Conservation (phyloP, 2,888 invertebrate genomes). For the Empis stercorea region DNA sequence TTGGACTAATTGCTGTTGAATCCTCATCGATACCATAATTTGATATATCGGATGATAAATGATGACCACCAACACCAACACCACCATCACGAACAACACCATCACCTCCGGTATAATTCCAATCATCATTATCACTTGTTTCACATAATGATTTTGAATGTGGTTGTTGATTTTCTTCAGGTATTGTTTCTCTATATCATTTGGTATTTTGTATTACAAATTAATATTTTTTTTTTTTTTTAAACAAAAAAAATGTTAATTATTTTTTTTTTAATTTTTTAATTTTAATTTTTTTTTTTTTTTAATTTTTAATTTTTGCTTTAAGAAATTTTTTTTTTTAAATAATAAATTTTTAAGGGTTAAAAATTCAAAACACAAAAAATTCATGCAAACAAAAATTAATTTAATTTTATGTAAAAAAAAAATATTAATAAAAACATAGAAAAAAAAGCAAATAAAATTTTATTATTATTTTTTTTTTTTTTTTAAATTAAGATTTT, state of each 20-base stretch:
- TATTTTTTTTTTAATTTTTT: background rate
- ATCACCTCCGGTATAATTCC: slow-evolving; percentile 35
- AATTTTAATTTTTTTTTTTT: no score
- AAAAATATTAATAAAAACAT: no score
- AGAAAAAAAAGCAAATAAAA: no score
- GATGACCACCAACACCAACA: slow-evolving; percentile 21
- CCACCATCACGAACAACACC: no score
- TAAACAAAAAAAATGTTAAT: slow-evolving; percentile 16
- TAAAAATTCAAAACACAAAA: no score
- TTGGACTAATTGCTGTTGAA: slow-evolving; percentile 27
- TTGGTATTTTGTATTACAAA: slow-evolving; percentile 4
- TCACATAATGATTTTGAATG: slow-evolving; percentile 49
- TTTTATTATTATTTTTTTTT: no score
- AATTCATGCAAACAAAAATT: no score
- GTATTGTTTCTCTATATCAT: slow-evolving; percentile 48
- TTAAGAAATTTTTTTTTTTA: background rate
- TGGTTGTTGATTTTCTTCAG: slow-evolving; percentile 47
- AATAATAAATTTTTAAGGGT: no score
- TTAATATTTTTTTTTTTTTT: background rate
- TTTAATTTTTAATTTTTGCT: background rate
- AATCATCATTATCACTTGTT: slow-evolving; percentile 36
- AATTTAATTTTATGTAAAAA: no score
- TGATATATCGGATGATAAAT: slow-evolving; percentile 1
- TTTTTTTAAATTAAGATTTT: no score
- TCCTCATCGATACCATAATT: slow-evolving; percentile 11